Evolutionary conservation across 2,113 vertebrate genomes (phyloP).

Genomic region (Colinus virginianus): DNA sequence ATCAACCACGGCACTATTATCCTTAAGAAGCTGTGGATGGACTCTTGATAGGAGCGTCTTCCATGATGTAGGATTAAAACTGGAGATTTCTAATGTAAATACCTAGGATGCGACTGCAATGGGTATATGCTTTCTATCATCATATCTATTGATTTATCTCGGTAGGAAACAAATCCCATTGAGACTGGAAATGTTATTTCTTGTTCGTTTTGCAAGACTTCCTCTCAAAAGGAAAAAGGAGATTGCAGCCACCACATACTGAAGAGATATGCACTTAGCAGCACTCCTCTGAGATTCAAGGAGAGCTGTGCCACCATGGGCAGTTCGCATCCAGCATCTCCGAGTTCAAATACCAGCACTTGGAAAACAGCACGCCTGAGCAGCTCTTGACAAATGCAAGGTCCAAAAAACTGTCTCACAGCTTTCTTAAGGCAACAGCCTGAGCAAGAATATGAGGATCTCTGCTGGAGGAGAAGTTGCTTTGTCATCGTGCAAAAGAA

Average conservation of each 20-base stretch:
- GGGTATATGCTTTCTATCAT: background rate
- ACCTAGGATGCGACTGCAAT: background rate
- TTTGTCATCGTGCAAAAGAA: background rate
- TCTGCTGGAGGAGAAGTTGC: background rate
- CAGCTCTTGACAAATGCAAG: background rate
- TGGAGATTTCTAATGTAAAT: background rate
- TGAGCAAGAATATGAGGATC: background rate
- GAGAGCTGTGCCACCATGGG: background rate
- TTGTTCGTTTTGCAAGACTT: background rate
- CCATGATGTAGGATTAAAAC: background rate
- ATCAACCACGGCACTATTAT: background rate
- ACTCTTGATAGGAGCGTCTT: background rate
- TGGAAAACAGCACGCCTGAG: background rate
- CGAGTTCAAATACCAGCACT: background rate
- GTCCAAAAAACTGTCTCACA: background rate
- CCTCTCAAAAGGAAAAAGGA: background rate
- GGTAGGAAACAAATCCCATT: background rate
- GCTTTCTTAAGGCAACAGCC: background rate
- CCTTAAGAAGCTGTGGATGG: background rate
- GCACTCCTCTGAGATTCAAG: background rate
- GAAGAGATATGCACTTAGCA: background rate
- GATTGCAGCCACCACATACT: background rate
- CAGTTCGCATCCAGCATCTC: fast-evolving
- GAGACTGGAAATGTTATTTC: background rate
- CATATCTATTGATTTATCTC: background rate